phyloP scores from a whole-genome alignment of 2,113 vertebrate species.

The Zosterops lateralis region DNA sequence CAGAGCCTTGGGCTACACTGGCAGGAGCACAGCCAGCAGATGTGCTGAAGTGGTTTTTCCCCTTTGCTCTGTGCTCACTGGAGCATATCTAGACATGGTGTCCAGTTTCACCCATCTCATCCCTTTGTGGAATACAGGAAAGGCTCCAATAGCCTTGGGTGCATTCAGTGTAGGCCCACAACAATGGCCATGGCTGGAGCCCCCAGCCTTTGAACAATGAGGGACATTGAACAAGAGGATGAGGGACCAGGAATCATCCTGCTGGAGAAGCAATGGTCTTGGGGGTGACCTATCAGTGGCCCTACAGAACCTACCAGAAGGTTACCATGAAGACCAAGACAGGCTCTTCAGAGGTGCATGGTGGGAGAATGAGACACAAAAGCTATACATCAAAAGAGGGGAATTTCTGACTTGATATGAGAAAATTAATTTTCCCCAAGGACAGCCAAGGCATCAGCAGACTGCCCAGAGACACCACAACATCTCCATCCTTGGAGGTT shows the following conservation, averaged over 20 bases:
- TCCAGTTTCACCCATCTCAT: background rate
- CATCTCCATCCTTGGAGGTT: background rate
- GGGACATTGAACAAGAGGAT: background rate
- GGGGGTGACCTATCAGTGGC: background rate
- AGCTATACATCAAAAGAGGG: rapidly evolving
- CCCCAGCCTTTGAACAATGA: background rate
- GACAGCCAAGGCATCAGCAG: background rate
- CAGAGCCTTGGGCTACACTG: background rate
- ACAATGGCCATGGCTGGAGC: rapidly evolving
- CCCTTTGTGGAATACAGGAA: rapidly evolving
- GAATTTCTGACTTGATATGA: background rate
- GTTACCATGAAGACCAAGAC: background rate
- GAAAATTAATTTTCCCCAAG: background rate
- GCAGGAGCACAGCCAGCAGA: background rate
- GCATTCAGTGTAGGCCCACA: background rate
- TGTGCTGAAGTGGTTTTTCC: background rate
- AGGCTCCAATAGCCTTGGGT: rapidly evolving
- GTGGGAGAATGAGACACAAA: background rate
- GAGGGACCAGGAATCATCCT: background rate
- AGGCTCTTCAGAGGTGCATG: background rate
- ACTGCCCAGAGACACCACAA: background rate
- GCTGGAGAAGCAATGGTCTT: background rate
- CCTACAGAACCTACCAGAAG: rapidly evolving
- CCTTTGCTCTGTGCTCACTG: background rate
- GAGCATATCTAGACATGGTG: background rate